Conservation (phyloP, 2,797 vertebrate genomes). For the Picus viridis region DNA sequence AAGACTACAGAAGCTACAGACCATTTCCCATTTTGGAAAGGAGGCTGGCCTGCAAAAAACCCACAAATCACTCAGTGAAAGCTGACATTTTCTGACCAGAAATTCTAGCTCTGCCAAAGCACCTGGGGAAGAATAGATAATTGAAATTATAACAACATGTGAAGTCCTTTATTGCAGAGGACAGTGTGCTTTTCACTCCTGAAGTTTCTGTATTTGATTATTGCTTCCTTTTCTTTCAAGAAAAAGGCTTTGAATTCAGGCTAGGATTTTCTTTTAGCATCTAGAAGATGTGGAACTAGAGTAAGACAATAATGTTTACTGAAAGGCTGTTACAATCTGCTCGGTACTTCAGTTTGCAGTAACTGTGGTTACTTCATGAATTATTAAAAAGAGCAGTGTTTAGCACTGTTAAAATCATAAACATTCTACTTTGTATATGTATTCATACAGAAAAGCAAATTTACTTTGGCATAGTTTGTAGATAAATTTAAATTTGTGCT, state of each 20-base stretch:
- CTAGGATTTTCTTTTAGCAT: background rate
- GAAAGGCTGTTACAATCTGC: slow-evolving; percentile 9
- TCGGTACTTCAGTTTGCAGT: background rate
- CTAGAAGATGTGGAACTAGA: background rate
- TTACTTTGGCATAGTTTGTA: background rate
- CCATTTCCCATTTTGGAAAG: background rate
- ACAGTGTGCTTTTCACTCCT: background rate
- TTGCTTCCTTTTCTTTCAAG: background rate
- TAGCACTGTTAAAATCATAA: background rate
- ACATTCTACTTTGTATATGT: background rate
- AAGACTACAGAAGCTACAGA: background rate
- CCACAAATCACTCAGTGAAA: background rate
- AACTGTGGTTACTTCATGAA: slow-evolving; percentile 25
- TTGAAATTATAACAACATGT: background rate
- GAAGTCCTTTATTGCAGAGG: background rate
- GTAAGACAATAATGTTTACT: background rate
- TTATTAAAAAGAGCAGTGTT: slow-evolving; percentile 32
- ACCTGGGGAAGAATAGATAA: background rate
- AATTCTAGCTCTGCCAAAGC: background rate
- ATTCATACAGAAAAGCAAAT: background rate
- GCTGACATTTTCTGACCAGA: background rate
- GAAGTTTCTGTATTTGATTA: background rate
- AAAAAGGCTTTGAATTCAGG: background rate
- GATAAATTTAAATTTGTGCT: slow-evolving; percentile 6
- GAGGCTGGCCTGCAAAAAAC: background rate